Base-by-base conservation (phyloP, 2,797 vertebrate genomes). In the Cephalopachus bancanus region DNA sequence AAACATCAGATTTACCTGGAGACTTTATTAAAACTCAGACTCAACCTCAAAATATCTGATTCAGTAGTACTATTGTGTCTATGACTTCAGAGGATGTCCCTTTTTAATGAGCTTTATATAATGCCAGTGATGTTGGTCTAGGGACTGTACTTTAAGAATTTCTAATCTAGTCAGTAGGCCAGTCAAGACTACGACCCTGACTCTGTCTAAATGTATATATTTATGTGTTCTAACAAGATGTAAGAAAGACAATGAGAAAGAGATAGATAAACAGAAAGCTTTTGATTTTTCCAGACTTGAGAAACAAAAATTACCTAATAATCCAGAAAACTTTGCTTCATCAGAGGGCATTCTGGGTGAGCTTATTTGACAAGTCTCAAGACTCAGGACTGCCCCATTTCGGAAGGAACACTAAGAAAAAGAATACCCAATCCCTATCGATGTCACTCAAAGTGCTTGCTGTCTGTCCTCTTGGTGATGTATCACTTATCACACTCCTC, bases 321-420 rank as follows among this genome's bases (percentile, higher is more conserved):
- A 24, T 67, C 87, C 74, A 98, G 95, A 97, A 97, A 92, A 28
- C 53, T 80, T 97, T 69, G 15, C 44, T 83, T 89, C 98, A 91
- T 98, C 99, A 16, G 98, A 98, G 51, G 98, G 7, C 44, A 98
- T 71, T 74, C 33, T 49, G 10, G 26, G 60, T 75, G 96, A 99
- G 99, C 97, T 98, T 99, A 89, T 99, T 99, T 98, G 99, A 99
- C 97, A 99, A 95, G 96, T 98, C 71, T 16, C 97, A 98, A 95
- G 96, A 98, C 71, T 17, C 98, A 98, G 96, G 95, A 98, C 53
- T 10, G 98, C 98, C 24, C 94, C 94, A 17, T 93, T 89, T 78
- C 95, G 89, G 3, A 94, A 97, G 10, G 96, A 87, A 81, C 97
- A 98, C 51, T 78, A 95, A 92, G 97, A 96, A 88, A 97, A 95